These are phyloP conservation scores for Vanacampus margaritifer DNA, from an alignment of 2,113 vertebrate species.

Conservation along the genomic window DNA sequence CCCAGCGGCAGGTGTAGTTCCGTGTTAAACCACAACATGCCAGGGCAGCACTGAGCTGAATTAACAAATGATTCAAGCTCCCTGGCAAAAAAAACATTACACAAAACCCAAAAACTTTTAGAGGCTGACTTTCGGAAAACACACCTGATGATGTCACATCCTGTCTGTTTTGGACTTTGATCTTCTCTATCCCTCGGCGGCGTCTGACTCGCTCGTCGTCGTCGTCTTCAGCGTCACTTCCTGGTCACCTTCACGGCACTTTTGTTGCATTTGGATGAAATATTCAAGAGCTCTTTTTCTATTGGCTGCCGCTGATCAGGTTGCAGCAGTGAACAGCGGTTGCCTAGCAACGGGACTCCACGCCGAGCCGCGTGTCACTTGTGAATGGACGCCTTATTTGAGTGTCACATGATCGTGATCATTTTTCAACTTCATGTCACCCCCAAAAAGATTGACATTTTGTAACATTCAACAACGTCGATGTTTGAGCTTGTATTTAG, in stretches of 20 bases:
- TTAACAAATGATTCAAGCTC: too few relatives aligned
- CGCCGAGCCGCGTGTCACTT: background rate
- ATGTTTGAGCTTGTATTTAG: too few relatives aligned
- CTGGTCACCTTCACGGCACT: background rate
- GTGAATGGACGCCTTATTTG: background rate
- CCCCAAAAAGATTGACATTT: too few relatives aligned
- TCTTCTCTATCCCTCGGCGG: background rate
- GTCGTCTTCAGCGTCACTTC: background rate
- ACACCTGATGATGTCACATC: background rate
- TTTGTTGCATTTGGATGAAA: background rate
- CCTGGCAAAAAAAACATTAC: too few relatives aligned
- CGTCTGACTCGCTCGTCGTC: background rate
- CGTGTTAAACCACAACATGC: too few relatives aligned
- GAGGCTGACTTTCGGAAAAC: background rate
- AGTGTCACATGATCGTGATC: too few relatives aligned
- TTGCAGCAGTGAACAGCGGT: conserved; percentile 21
- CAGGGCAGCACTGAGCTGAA: too few relatives aligned
- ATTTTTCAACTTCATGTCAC: too few relatives aligned
- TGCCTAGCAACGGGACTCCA: conserved; percentile 21
- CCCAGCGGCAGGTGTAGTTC: too few relatives aligned
- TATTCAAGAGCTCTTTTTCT: conserved; percentile 3
- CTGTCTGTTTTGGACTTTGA: background rate
- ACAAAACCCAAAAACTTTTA: background rate
- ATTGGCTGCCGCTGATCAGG: conserved; percentile 27
- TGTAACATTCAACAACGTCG: too few relatives aligned